Conservation (phyloP, 2,113 vertebrate species). For the Macroglossus sobrinus region DNA sequence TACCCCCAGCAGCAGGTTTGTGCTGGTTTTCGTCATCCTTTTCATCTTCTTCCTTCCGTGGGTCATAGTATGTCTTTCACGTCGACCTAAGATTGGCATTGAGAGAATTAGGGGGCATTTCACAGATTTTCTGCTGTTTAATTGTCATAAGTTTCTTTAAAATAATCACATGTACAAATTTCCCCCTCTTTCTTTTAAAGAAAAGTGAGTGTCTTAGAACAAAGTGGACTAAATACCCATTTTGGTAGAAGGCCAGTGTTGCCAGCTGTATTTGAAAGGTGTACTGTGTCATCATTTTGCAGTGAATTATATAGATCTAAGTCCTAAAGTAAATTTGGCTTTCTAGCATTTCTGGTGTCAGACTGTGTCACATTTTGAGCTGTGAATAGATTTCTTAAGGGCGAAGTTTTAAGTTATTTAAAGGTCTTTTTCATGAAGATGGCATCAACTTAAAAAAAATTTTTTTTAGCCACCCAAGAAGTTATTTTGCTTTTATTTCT, state of each 20-base stretch:
- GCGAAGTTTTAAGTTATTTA: neutral
- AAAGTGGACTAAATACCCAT: neutral
- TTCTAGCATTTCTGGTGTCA: neutral
- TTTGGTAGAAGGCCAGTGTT: neutral
- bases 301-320: neutral
- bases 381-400: neutral
- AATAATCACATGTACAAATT: neutral
- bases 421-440: neutral
- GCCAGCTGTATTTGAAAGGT: neutral
- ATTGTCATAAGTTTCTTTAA: neutral
- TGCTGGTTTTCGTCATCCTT: constrained; percentile 49
- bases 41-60: neutral
- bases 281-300: neutral
- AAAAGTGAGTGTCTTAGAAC: neutral
- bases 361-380: neutral
- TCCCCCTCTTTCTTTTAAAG: neutral
- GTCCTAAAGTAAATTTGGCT: neutral
- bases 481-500: constrained; percentile 27
- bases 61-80: neutral
- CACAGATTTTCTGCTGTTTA: neutral
- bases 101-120: neutral
- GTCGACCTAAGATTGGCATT: neutral
- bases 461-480: neutral
- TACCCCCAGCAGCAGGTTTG: constrained; percentile 96
- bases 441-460: neutral